Conservation (phyloP, 2,888 invertebrate species). For the Glaucopsyche alexis region DNA sequence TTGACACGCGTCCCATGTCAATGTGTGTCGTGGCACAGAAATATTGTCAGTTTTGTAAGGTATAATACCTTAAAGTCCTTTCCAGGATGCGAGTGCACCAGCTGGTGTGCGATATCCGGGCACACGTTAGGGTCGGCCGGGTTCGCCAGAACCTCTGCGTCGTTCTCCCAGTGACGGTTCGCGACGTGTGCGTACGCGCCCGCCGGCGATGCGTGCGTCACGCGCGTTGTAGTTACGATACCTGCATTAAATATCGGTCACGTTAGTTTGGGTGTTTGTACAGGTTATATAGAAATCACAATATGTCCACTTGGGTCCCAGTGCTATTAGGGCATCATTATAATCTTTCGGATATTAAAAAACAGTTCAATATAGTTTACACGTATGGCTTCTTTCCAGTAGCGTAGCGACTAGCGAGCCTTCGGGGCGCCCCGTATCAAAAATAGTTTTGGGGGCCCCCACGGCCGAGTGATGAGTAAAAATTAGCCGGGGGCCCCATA, state of each 20-base stretch:
- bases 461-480: too few relatives aligned
- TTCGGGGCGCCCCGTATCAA: too few relatives aligned
- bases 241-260: slow-evolving; percentile 52
- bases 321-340: too few relatives aligned
- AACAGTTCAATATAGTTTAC: too few relatives aligned
- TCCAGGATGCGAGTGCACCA: slow-evolving; percentile 82
- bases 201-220: slow-evolving; percentile 89
- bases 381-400: slow-evolving; percentile 40
- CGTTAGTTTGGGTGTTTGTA: background rate
- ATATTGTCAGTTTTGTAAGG: too few relatives aligned
- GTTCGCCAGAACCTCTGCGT: slow-evolving; percentile 66
- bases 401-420: too few relatives aligned
- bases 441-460: too few relatives aligned
- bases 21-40: too few relatives aligned
- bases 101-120: slow-evolving; percentile 85
- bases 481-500: too few relatives aligned
- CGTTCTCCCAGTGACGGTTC: slow-evolving; percentile 85
- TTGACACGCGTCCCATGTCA: too few relatives aligned
- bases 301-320: too few relatives aligned
- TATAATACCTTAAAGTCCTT: slow-evolving; percentile 84
- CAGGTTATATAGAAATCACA: background rate
- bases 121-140: slow-evolving; percentile 73
- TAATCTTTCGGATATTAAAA: too few relatives aligned
- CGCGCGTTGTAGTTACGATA: slow-evolving; percentile 85
- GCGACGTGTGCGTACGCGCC: slow-evolving; percentile 83